Conservation (phyloP, 64 coral and sea anemone species). For the Cladopsammia gracilis region DNA sequence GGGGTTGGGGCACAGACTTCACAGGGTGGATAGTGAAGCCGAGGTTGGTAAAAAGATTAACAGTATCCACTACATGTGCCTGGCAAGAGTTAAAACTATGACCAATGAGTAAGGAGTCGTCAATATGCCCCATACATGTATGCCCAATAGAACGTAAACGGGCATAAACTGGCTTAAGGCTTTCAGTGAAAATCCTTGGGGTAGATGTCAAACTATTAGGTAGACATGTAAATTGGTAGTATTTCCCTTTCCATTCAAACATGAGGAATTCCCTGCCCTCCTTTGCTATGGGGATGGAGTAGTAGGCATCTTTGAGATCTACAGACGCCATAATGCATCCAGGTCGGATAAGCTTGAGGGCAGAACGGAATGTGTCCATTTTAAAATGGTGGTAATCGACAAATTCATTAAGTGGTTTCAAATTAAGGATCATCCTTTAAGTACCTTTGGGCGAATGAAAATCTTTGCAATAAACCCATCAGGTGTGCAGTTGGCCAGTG, state of each 20-base stretch:
- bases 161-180: neutral
- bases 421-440: too few species aligned
- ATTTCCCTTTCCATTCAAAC: too few species aligned
- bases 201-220: neutral
- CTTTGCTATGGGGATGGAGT: too few species aligned
- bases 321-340: constrained; percentile 44
- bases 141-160: neutral
- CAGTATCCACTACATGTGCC: constrained; percentile 21
- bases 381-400: constrained; percentile 45
- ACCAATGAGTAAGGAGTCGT: constrained; percentile 7
- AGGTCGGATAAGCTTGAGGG: constrained; percentile 49
- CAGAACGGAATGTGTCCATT: neutral
- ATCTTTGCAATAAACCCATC: constrained; percentile 17
- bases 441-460: too few species aligned
- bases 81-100: neutral
- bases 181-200: constrained; percentile 14
- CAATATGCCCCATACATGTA: constrained; percentile 9
- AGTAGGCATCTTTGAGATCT: too few species aligned
- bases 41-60: constrained; percentile 20
- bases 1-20: constrained; percentile 3
- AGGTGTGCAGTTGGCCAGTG: neutral
- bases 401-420: constrained; percentile 45
- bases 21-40: constrained; percentile 26
- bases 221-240: too few species aligned
- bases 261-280: too few species aligned